Evolutionary conservation across 2,888 invertebrate species (phyloP), one percentile per base, ranked within the genome.

Genomic region (Tetrapedia diversipes): DNA sequence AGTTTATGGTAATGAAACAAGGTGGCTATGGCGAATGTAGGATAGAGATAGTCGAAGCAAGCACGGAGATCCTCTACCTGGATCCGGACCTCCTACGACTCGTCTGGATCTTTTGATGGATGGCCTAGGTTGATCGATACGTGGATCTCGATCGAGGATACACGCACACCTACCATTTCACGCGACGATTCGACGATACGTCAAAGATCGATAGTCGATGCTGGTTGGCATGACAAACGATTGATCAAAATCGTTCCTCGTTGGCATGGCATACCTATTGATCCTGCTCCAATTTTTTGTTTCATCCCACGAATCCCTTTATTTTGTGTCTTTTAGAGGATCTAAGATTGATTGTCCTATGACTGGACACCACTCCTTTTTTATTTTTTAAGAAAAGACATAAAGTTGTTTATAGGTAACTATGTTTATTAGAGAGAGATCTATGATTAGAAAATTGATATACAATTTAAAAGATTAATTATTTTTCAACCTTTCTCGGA

Each of bases 91-190:
- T 41, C 22, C 39, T 45, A 32, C 45, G 54, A 73, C 61, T 61
- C 60, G 45, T 54, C 32, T 24, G 54, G 61, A 51, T 57, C 57
- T 29, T 49, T 65, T 63, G 73, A 69, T 63, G 69, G 69, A 71
- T 67, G 49, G 41, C n/a, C 6, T 22, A 2, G 29, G 14, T n/a
- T 4, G 49, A 29, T 57, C 59, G 59, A 59, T 67, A 19, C 27
- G 34, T 19, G 14, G 51, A 60, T 60, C 32, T 41, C n/a, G 41
- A 24, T 51, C 24, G 24, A 41, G 22, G 16, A 22, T 22, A 16
- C 14, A 34, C 22, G 11, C 22, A 11, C 49, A 32, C 39, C 51
- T 49, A 24, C 41, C n/a, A 32, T 60, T 59, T 60, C 51, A 27
- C 60, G 34, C 32, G 60, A 32, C 67, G 41, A 51, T 22, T 60